These are phyloP conservation scores for Mirounga angustirostris DNA, from an alignment of 2,113 vertebrate genomes.

Conservation along the genomic window DNA sequence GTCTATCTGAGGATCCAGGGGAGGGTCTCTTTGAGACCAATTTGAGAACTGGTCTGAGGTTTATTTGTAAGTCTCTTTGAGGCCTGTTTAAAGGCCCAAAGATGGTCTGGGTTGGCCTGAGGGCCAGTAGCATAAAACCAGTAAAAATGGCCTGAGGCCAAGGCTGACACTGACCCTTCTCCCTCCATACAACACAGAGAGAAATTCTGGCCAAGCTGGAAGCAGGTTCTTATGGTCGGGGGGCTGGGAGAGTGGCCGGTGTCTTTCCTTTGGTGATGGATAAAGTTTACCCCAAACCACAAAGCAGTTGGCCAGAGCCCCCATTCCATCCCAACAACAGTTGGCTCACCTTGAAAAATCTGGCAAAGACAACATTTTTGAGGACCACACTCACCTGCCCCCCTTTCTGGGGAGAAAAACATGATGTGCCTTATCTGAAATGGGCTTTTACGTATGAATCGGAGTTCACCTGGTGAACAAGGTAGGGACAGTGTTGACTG, in stretches of 20 bases:
- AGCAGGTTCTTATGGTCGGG: not conserved
- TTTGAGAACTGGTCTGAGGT: not conserved
- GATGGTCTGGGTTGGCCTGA: not conserved
- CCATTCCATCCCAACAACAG: not conserved
- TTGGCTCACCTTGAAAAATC: not conserved
- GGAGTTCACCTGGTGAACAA: not conserved
- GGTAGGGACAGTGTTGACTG: not conserved
- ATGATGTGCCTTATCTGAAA: not conserved
- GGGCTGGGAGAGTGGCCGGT: not conserved
- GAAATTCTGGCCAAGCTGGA: not conserved
- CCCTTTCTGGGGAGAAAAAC: not conserved
- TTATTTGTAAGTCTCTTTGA: slow-evolving; percentile 54
- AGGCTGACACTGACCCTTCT: not conserved
- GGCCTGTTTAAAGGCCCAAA: not conserved
- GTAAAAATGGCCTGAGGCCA: not conserved
- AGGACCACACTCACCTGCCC: not conserved
- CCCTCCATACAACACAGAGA: not conserved
- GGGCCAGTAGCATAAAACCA: not conserved
- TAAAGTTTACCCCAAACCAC: not conserved
- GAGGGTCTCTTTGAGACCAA: slow-evolving; percentile 5
- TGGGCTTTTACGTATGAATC: slow-evolving; percentile 8
- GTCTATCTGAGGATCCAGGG: not conserved
- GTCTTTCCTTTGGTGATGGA: not conserved
- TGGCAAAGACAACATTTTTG: not conserved
- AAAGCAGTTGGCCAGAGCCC: not conserved